Conservation (phyloP, 2,113 vertebrate species). For the Glaucomys volans region DNA sequence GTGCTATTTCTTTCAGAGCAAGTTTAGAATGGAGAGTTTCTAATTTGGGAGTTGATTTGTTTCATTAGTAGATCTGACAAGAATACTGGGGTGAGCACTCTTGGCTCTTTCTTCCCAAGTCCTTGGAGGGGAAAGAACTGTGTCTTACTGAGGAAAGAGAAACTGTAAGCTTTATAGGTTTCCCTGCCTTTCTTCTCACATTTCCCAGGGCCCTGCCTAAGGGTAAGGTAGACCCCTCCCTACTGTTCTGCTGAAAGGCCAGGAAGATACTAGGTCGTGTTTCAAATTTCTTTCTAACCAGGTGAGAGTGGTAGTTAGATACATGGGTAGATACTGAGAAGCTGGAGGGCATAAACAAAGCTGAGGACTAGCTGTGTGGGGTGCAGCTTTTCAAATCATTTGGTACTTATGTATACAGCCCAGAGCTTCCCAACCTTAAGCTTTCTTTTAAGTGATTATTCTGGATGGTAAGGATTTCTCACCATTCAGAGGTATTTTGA, state of each 20-base stretch:
- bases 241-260: slow-evolving; percentile 26
- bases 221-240: neutral
- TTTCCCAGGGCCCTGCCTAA: neutral
- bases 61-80: slow-evolving; percentile 33
- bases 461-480: slow-evolving; percentile 22
- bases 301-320: neutral
- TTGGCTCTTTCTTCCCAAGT: slow-evolving; percentile 13
- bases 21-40: slow-evolving; percentile 53
- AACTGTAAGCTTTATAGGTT: no score
- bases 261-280: neutral
- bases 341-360: slow-evolving; percentile 10
- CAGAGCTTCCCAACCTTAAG: slow-evolving; percentile 11
- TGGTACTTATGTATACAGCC: neutral
- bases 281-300: slow-evolving; percentile 53
- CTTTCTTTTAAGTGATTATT: neutral
- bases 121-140: neutral
- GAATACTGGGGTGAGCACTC: slow-evolving; percentile 8
- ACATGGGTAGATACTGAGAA: slow-evolving; percentile 44
- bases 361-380: neutral
- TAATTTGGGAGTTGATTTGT: slow-evolving; percentile 14
- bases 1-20: neutral
- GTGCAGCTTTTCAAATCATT: slow-evolving; percentile 13
- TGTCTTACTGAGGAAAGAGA: slow-evolving; percentile 23
- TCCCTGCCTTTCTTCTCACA: neutral
- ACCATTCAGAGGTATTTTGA: slow-evolving; percentile 8